Evolutionary conservation across 2,113 vertebrate species (phyloP), one percentile per base, ranked within the genome.

Genomic region (Labeo catla): DNA sequence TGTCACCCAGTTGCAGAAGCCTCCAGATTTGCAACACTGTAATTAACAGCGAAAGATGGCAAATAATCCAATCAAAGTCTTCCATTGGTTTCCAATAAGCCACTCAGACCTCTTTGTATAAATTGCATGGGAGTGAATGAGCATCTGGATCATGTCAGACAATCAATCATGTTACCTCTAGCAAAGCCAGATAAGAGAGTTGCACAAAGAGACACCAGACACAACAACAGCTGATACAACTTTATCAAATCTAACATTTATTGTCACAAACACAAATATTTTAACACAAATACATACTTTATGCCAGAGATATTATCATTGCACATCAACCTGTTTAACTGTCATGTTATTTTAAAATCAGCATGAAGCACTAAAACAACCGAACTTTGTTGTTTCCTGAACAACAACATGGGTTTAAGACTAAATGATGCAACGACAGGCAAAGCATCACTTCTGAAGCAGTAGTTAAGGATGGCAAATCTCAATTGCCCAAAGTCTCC

Each of bases 71-170:
- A 83, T 87, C 81, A 87, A 68, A 76, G 80, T 49, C 45, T 28
- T 34, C 83, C 47, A 88, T 81, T 74, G 87, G 83, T 88, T 88
- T 88, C 77, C 87, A 85, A 88, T 85, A 88, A 72, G 65, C 70
- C 79, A 81, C 73, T 73, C 28, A 80, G 68, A 68, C 54, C 76
- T 80, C 76, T 78, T 85, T 88, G 68, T 76, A 28, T 74, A 84
- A 88, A 79, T 52, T 65, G 83, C 72, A 68, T 77, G 73, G 65
- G 63, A 88, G 79, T 82, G 79, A 83, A 76, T 83, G 84, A 88
- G 84, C 54, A 66, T 66, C 50, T 34, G 61, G 43, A 45, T 78
- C 73, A 87, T 87, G 81, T 84, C 81, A 87, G 57, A 12, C 83
- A 79, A 85, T 85, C 84, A 78, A 78, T 85, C 84, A 66, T 28